Percentiles rank a stretch among this genome's conserved stretches.
Evolutionary conservation across 2,888 invertebrate genomes (phyloP).

Genomic region (Macroteleia sp.): DNA sequence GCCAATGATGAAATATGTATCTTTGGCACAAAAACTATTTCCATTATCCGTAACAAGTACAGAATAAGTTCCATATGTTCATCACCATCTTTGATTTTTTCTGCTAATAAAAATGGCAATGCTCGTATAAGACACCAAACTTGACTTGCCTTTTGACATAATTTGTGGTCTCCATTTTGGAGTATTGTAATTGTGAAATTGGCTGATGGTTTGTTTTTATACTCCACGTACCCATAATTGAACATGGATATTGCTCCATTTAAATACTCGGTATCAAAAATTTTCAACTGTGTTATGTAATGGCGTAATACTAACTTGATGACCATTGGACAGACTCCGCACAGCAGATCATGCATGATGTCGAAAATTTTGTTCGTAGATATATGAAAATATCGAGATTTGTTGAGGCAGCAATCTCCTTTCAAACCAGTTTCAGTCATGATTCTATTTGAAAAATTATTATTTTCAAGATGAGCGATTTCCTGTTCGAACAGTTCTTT

Average conservation of each 20-base stretch:
- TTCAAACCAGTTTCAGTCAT: too few species aligned
- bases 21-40: constrained; percentile 58
- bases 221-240: constrained; percentile 53
- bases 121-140: constrained; percentile 61
- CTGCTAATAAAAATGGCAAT: constrained; percentile 61
- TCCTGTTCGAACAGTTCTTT: too few species aligned
- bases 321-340: too few species aligned
- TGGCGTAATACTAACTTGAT: constrained; percentile 43
- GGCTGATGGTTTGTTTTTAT: constrained; percentile 51
- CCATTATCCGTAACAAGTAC: constrained; percentile 61
- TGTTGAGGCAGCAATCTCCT: too few species aligned
- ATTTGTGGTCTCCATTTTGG: constrained; percentile 36
- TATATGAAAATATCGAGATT: too few species aligned
- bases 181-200: constrained; percentile 54
- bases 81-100: constrained; percentile 53
- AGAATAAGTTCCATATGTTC: constrained; percentile 57
- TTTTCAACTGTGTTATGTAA: neutral
- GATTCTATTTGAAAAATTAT: too few species aligned
- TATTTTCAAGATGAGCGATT: too few species aligned
- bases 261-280: constrained; percentile 37
- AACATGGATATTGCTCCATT: constrained; percentile 53
- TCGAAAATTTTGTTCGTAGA: too few species aligned
- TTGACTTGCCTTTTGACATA: constrained; percentile 65
- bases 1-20: neutral
- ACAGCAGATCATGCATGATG: too few species aligned